These are phyloP conservation scores for Spizella passerina DNA, from an alignment of 2,797 vertebrate genomes.

Conservation along the genomic window DNA sequence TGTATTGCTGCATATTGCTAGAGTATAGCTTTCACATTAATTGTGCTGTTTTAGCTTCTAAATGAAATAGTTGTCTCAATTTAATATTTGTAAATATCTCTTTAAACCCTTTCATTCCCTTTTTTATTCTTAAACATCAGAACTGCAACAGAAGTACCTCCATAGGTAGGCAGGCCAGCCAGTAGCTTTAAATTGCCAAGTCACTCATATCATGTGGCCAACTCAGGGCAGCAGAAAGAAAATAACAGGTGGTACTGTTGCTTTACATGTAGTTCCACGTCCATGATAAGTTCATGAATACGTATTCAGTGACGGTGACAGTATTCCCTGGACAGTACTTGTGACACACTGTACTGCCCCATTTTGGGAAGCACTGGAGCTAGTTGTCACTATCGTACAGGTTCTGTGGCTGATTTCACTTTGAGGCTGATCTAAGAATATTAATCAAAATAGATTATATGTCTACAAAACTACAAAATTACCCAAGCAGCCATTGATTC, in stretches of 20 bases:
- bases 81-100: neutral
- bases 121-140: neutral
- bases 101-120: neutral
- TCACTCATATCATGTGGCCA: neutral
- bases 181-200: neutral
- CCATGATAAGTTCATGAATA: neutral
- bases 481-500: neutral
- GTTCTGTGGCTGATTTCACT: neutral
- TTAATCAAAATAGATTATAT: neutral
- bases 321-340: neutral
- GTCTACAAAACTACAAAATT: neutral
- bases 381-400: neutral
- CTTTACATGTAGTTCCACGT: neutral
- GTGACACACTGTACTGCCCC: neutral
- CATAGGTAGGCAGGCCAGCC: neutral
- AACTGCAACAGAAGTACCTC: neutral
- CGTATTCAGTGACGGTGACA: neutral
- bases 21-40: neutral
- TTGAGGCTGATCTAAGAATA: neutral
- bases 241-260: neutral
- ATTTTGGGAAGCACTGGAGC: neutral
- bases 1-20: conserved; percentile 30
- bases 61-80: neutral
- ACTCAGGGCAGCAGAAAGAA: neutral
- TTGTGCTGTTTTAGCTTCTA: neutral